Base-by-base conservation (phyloP, 2,113 vertebrate species). In the Calidris pugnax region DNA sequence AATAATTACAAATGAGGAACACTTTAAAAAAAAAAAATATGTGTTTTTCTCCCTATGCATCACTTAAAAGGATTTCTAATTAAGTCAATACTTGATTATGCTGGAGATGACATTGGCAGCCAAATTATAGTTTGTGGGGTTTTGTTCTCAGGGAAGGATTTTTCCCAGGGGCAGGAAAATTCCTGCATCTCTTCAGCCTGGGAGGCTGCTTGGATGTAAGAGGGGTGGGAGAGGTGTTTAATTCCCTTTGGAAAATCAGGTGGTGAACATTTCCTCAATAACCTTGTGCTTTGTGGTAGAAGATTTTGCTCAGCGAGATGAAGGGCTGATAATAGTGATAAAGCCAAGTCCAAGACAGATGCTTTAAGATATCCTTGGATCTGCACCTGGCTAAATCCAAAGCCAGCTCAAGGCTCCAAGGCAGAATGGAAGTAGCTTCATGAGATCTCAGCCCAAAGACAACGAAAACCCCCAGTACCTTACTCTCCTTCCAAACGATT, bases 1-100 rank as follows among this genome's bases (percentile, higher is more conserved):
- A 97, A 95, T 96, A 97, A 96, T 95, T 93, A 96, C 87, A 85
- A 94, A 96, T 80, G 94, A 97, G 92, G 81, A 91, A 94, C 84
- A 83, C 93, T 97, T 96, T 64, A 95, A 69, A 62, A 85, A 95
- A 71, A 91, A 91, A 93, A n/a, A n/a, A n/a, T n/a, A 78, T 23
- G 63, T 48, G 13, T 33, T 97, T 97, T 96, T 96, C 91, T 91
- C 95, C 87, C 95, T 85, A 3, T 90, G 94, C 96, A 97, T 97
- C 96, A 93, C 94, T 96, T 91, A 84, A 92, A 97, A 95, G 79
- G 87, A 93, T 96, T 97, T 98, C 96, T 97, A 96, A 94, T 98
- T 98, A 97, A 98, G 90, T 96, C 85, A 91, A 86, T 82, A 95
- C 72, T 93, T 78, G 48, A 93, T 98, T 97, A 97, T 89, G 73